Conservation (phyloP, 1,140 invertebrate genomes). For the Trichonephila clavata region DNA sequence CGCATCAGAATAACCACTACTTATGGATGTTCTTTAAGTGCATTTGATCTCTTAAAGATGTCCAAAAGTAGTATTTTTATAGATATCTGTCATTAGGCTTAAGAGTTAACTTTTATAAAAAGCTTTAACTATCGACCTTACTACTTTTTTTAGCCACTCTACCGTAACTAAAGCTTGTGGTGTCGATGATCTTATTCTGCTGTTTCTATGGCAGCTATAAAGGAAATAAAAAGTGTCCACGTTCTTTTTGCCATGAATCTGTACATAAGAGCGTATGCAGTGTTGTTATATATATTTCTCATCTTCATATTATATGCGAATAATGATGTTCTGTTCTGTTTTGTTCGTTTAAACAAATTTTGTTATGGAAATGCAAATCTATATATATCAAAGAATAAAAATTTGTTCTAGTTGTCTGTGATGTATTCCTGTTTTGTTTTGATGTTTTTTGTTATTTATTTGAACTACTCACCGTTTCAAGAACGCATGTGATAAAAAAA, state of each 20-base stretch:
- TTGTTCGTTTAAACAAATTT: neutral
- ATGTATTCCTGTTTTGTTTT: neutral
- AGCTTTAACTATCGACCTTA: constrained; percentile 14
- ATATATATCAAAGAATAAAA: constrained; percentile 57
- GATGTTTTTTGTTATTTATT: too few species aligned
- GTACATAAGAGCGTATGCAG: constrained; percentile 55
- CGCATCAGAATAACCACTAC: too few species aligned
- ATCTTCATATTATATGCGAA: constrained; percentile 51
- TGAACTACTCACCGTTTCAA: too few species aligned
- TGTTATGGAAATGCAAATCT: constrained; percentile 57
- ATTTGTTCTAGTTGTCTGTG: constrained; percentile 54
- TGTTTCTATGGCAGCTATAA: constrained; percentile 49
- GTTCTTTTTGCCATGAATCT: constrained; percentile 51
- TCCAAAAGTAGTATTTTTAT: too few species aligned
- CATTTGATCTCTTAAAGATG: too few species aligned
- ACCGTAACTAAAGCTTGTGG: constrained; percentile 30
- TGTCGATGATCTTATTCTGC: constrained; percentile 25
- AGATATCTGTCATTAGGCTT: neutral
- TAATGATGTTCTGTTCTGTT: constrained; percentile 5
- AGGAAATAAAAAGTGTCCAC: constrained; percentile 12
- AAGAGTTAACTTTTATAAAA: neutral
- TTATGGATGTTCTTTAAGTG: too few species aligned
- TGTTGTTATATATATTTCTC: constrained; percentile 49
- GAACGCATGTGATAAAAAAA: too few species aligned
- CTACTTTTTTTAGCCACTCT: neutral